phyloP scores from a whole-genome alignment of 1,140 invertebrate species.

The Lutraria rhynchaena region DNA sequence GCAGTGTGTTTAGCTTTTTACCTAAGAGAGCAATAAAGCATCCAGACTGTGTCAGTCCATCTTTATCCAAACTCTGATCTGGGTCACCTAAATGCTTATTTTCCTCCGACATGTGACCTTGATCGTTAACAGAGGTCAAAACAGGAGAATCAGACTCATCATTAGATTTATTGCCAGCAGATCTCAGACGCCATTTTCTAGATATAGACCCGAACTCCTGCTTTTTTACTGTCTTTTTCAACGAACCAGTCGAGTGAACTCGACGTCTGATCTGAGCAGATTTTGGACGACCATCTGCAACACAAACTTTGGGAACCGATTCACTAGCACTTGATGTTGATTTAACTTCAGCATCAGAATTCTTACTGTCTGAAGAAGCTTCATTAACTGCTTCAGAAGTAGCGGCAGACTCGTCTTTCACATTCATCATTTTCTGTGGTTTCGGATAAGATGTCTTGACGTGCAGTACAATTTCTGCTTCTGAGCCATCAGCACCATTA shows the following conservation, averaged over 20 bases:
- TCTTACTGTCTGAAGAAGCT: constrained; percentile 5
- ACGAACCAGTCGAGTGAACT: constrained; percentile 27
- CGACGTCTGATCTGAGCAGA: constrained; percentile 24
- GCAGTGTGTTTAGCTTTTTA: constrained; percentile 60
- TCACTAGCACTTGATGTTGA: constrained; percentile 35
- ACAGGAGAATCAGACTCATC: neutral
- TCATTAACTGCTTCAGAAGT: neutral
- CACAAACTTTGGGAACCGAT: neutral
- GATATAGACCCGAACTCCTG: constrained; percentile 31
- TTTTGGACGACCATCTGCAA: constrained; percentile 1
- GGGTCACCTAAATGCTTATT: neutral
- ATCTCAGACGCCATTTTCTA: constrained; percentile 35
- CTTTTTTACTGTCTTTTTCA: constrained; percentile 12
- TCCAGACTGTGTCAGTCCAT: constrained; percentile 41
- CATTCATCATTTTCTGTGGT: constrained; percentile 13
- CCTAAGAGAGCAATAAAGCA: constrained; percentile 66
- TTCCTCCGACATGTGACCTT: neutral
- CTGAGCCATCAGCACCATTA: constrained; percentile 29
- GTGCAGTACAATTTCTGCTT: constrained; percentile 43
- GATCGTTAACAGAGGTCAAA: neutral
- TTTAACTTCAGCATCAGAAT: constrained; percentile 32
- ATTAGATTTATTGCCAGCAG: neutral
- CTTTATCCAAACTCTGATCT: constrained; percentile 8
- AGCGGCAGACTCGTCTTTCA: constrained; percentile 1
- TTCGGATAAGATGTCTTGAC: constrained; percentile 42